Evolutionary conservation across 2,888 invertebrate species (phyloP), one percentile per base, ranked within the genome.

Genomic region (Desoria tigrina): DNA sequence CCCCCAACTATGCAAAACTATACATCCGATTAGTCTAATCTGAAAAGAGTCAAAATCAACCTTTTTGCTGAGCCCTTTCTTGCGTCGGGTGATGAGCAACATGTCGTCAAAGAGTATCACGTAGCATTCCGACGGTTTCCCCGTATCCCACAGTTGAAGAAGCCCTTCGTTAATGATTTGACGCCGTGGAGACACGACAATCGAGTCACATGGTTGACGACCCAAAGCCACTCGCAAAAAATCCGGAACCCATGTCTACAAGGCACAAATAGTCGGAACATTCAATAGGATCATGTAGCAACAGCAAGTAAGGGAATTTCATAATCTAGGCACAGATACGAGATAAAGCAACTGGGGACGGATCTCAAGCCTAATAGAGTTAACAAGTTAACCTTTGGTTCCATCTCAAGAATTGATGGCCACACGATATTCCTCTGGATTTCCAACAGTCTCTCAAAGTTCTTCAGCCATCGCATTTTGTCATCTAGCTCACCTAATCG

Each of bases 401-500:
- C 86, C 67, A 86, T 78, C 72, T 86, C 86, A 45, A 82, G 79
- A 26, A 86, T 83, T 1, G 84, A 80, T 11, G 86, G 86, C 86
- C 86, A 86, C 3, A 84, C 80, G 53, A 86, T 81, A 77, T 84
- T 85, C 53, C 83, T 80, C 75, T 86, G 86, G 53, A 86, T 84
- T 77, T 86, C 85, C 73, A 86, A 82, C 0, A 86, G 81, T 23
- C 86, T 79, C 74, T 86, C 86, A 78, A 85, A 86, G 77, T 86
- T 86, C 77, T 86, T 85, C 65, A 86, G 79, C 86, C 86, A 86
- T 75, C 84, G 83, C 81, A 86, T 86, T 76, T 85, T 85, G 74
- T 86, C 86, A 77, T 86, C 86, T 63, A 86, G 81, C 71, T 85
- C 84, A 68, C 84, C 85, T 85, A n/a, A n/a, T n/a, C 7, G 21